Percentiles rank a stretch among this genome's conserved stretches.
These are phyloP conservation scores for Calidris pugnax DNA, from an alignment of 2,113 vertebrate species.

Conservation along the genomic window DNA sequence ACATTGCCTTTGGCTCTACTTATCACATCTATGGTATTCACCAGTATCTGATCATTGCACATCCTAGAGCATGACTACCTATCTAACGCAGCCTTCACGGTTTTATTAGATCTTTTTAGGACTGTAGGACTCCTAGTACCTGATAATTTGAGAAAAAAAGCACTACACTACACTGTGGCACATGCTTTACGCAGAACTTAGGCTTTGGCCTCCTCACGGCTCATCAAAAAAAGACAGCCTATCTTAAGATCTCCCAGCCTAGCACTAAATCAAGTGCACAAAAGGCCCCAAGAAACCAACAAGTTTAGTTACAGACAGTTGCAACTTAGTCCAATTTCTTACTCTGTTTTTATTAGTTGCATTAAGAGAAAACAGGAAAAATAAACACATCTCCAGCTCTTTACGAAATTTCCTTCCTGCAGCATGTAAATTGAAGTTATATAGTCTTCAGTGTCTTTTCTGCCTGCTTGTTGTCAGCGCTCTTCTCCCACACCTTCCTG, in stretches of 20 bases:
- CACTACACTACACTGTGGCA: neutral
- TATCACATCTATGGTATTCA: neutral
- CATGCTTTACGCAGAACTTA: neutral
- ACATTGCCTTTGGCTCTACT: neutral
- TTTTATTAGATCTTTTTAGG: neutral
- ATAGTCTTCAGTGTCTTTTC: neutral
- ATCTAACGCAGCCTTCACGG: neutral
- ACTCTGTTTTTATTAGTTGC: neutral
- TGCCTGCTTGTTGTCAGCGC: neutral
- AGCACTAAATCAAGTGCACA: neutral
- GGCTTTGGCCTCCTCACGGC: neutral
- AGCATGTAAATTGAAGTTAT: neutral
- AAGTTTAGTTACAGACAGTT: neutral
- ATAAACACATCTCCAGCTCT: neutral
- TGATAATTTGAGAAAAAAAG: neutral
- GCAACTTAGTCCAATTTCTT: neutral
- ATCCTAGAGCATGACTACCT: neutral
- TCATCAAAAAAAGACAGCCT: neutral
- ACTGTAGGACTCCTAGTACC: neutral
- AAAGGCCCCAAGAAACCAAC: neutral
- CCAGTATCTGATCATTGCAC: neutral
- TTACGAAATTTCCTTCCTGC: slow-evolving; percentile 42
- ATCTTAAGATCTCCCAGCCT: neutral
- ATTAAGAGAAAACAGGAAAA: neutral
- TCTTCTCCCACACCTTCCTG: slow-evolving; percentile 36